Base-by-base conservation (phyloP, 2,888 invertebrate genomes). In the Drosophila mulleri region DNA sequence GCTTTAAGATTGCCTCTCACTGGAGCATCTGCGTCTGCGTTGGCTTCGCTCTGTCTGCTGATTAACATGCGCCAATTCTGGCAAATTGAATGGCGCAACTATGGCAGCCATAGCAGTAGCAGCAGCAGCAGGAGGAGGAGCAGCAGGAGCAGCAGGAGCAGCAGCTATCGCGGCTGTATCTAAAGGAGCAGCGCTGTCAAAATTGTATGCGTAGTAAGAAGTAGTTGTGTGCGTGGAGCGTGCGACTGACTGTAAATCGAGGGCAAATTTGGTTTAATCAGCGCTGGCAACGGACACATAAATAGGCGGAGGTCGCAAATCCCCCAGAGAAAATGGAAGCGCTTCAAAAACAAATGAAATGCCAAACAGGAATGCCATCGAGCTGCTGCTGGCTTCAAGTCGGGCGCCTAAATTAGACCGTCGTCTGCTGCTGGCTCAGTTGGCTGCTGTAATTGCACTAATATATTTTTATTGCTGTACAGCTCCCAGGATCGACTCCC, bases 381-480 rank as follows among this genome's bases (percentile, higher is more conserved):
- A 61, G 58, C 64, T 48, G 54, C 26, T 26, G 26, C 20, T 23
- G 20, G 48, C 53, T 20, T 45, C 47, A 18, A 54, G 58, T 12
- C 20, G 52, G 61, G 67, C 69, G 81, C 78, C 84, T 84, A 84
- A 84, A 87, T 89, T 76, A 89, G 82, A 82, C 48, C 59, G 59
- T 76, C 67, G 82, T 66, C 67, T 80, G 54, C 26, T 66, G 82
- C 26, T 66, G 82, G 70, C 82, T 73, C 86, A 74, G 86, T 83
- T 80, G 75, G 75, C 80, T 88, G 72, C 88, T 84, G 89, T 91
- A 91, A 91, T 91, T 91, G 91, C 89, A 88, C 78, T 88, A 86
- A 91, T 83, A 88, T 89, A 89, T 87, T 91, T 91, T 91, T 91
- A 91, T 91, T 91, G 89, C 83, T 80, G 32, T 75, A 74, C 39